Percentiles rank a stretch among this genome's conserved stretches.
These are phyloP conservation scores for Paraescarpia echinospica DNA, from an alignment of 1,140 invertebrate genomes.

Conservation along the genomic window DNA sequence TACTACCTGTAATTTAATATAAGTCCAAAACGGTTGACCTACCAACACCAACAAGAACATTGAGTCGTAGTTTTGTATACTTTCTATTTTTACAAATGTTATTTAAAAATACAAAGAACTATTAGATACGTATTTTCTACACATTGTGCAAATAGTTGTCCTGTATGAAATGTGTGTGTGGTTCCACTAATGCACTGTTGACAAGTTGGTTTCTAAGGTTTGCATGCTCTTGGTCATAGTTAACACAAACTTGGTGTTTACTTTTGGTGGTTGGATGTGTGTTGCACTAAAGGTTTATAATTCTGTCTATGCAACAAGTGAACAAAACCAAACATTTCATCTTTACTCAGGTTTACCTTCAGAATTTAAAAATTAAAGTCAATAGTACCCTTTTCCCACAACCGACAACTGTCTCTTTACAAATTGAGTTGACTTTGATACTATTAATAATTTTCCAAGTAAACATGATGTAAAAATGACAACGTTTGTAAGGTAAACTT, in stretches of 20 bases:
- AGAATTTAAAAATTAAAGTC: background rate
- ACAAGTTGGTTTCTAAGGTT: background rate
- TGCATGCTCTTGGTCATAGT: background rate
- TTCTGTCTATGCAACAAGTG: background rate
- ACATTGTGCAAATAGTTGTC: background rate
- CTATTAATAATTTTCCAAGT: background rate
- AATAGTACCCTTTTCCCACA: background rate
- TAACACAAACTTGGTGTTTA: background rate
- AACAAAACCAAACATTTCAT: background rate
- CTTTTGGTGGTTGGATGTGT: background rate
- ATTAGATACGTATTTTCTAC: background rate
- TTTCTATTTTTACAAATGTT: background rate
- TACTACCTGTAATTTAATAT: background rate
- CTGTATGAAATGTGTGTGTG: background rate
- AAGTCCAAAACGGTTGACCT: background rate
- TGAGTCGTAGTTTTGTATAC: background rate
- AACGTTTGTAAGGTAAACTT: too few relatives aligned
- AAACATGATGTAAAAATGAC: too few relatives aligned
- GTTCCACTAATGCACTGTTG: background rate
- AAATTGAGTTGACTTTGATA: background rate
- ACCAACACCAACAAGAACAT: background rate
- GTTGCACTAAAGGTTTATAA: background rate
- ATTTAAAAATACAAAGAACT: background rate
- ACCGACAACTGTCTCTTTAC: too few relatives aligned
- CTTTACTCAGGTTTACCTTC: background rate